phyloP scores from a whole-genome alignment of 2,888 invertebrate species.

The Ischnus inquisitorius region DNA sequence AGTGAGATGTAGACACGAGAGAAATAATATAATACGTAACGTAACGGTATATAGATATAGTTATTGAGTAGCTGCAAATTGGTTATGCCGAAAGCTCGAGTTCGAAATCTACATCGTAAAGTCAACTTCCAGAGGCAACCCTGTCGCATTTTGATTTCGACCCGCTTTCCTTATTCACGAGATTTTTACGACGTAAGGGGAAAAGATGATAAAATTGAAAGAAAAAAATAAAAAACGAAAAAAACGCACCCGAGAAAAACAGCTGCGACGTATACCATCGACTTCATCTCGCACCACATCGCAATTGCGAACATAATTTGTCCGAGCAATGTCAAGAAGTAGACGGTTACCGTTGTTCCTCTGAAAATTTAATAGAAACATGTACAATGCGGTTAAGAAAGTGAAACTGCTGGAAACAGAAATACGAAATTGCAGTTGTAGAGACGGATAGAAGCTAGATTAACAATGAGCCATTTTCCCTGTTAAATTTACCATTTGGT shows the following conservation, averaged over 20 bases:
- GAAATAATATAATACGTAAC: constrained; percentile 18
- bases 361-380: constrained; percentile 82
- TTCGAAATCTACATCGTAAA: constrained; percentile 37
- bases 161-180: constrained; percentile 28
- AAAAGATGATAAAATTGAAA: no score
- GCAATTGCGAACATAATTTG: constrained; percentile 79
- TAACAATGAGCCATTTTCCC: not conserved
- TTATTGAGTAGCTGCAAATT: not conserved
- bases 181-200: constrained; percentile 10
- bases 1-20: not conserved
- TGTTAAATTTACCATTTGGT: no score
- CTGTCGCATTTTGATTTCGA: constrained; percentile 32
- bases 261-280: constrained; percentile 79
- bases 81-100: constrained; percentile 24
- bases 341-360: constrained; percentile 86
- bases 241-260: constrained; percentile 78
- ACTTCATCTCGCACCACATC: constrained; percentile 75
- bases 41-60: not conserved
- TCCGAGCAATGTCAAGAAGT: constrained; percentile 79
- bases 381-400: not conserved
- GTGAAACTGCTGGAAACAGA: no score
- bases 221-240: constrained; percentile 3
- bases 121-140: constrained; percentile 6
- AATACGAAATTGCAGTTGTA: not conserved
- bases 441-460: not conserved